These are phyloP conservation scores for Trachelus tabidus DNA, from an alignment of 2,888 invertebrate species.

Conservation along the genomic window DNA sequence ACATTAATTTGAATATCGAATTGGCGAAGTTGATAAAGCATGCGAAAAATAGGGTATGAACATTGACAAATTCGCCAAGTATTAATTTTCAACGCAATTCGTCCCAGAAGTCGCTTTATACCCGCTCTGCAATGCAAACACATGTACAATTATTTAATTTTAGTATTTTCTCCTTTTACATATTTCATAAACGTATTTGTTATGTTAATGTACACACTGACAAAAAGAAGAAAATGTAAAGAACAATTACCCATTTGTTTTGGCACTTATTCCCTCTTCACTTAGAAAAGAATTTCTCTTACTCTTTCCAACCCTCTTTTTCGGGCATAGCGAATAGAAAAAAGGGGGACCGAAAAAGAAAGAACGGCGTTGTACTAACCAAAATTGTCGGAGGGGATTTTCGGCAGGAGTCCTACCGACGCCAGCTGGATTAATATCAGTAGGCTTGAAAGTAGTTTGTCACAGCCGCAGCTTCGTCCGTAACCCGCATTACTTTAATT, in stretches of 20 bases:
- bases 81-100: background rate
- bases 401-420: background rate
- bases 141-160: background rate
- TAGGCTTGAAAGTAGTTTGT: constrained; percentile 1
- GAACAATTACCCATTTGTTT: background rate
- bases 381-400: background rate
- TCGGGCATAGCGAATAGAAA: background rate
- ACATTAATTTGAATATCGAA: background rate
- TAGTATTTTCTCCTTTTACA: background rate
- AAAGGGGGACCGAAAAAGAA: background rate
- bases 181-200: background rate
- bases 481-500: constrained; percentile 16
- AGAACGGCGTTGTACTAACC: background rate
- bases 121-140: background rate
- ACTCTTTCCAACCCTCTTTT: background rate
- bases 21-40: background rate
- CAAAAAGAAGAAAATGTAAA: background rate
- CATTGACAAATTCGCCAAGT: background rate
- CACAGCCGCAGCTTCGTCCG: constrained; percentile 12
- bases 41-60: background rate
- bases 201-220: background rate
- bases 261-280: background rate
- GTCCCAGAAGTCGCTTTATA: background rate
- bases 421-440: background rate
- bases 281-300: background rate